Evolutionary conservation across 2,888 invertebrate species (phyloP), one percentile per base, ranked within the genome.

Genomic region (Agrilus cyanescens): DNA sequence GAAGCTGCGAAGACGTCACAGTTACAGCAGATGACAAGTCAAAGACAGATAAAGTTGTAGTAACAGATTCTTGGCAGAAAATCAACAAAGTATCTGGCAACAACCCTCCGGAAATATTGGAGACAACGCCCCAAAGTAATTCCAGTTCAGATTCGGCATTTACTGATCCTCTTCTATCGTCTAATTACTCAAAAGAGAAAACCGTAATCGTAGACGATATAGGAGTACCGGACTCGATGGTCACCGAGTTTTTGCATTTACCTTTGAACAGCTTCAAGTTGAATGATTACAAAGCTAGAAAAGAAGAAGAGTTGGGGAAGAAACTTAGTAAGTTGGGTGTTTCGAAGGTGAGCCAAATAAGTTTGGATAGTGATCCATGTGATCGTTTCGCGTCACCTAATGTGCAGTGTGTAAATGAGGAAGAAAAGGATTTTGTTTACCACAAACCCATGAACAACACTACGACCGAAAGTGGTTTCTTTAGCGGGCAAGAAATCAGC

Each of bases 131-230:
- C 52, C 73, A 71, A 53, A 74, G 70, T 57, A 74, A 71, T 50
- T 78, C 81, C 50, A 82, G 81, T 64, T 76, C 75, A 47, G 78
- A 79, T 57, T 83, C 84, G 59, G 76, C 82, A 63, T 84, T 84
- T 69, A 82, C 83, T 53, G 84, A 84, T 65, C 69, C 75, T 53
- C 73, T 75, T 33, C 67, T 67, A 62, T 75, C 76, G 59, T 71
- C 72, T 56, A 76, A 74, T 50, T 68, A 68, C 57, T 62, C 65
- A 12, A 72, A 76, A 53, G 77, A 78, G 64, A 77, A 76, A 60
- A 75, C 73, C 60, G 72, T 65, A 29, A 54, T 59, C 40, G 47
- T 55, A 31, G 8, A 25, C 25, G 61, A 65, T 44, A 60, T 61
- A 6, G 61, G 53, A 34, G 55, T 52, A 43, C 52, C 55, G 45